A percentile compares a stretch with the other conserved stretches of the same genome.
These are phyloP conservation scores for Rotaria socialis DNA, from an alignment of 2,888 invertebrate genomes.

Conservation along the genomic window DNA sequence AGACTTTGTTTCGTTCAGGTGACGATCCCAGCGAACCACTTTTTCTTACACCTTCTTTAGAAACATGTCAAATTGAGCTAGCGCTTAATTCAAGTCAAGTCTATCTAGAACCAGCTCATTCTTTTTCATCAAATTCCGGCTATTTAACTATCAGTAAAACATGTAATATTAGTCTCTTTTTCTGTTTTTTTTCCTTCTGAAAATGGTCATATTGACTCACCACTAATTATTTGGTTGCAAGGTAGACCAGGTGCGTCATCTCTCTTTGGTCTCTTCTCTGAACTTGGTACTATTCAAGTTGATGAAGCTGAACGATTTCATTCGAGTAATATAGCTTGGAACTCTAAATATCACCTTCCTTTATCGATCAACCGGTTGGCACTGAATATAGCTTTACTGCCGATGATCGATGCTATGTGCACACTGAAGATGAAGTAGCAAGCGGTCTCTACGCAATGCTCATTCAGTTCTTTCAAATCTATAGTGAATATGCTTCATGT, in stretches of 20 bases:
- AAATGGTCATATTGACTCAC: constrained; percentile 52
- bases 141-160: constrained; percentile 76
- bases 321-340: neutral
- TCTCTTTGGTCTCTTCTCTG: constrained; percentile 63
- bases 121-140: constrained; percentile 63
- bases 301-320: constrained; percentile 54
- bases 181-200: constrained; percentile 84
- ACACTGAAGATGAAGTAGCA: neutral
- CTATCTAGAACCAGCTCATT: neutral
- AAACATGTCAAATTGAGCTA: constrained; percentile 69
- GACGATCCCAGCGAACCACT: constrained; percentile 66
- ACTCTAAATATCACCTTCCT: neutral
- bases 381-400: neutral
- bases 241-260: constrained; percentile 61
- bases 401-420: neutral
- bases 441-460: neutral
- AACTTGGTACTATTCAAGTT: constrained; percentile 74
- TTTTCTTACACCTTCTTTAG: constrained; percentile 72
- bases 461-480: constrained; percentile 75
- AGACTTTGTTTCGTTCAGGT: no score
- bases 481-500: constrained; percentile 70
- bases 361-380: constrained; percentile 21
- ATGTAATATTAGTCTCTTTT: constrained; percentile 77
- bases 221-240: constrained; percentile 59
- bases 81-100: constrained; percentile 39